phyloP scores from a whole-genome alignment of 1,140 invertebrate species.

The Ooceraea biroi region DNA sequence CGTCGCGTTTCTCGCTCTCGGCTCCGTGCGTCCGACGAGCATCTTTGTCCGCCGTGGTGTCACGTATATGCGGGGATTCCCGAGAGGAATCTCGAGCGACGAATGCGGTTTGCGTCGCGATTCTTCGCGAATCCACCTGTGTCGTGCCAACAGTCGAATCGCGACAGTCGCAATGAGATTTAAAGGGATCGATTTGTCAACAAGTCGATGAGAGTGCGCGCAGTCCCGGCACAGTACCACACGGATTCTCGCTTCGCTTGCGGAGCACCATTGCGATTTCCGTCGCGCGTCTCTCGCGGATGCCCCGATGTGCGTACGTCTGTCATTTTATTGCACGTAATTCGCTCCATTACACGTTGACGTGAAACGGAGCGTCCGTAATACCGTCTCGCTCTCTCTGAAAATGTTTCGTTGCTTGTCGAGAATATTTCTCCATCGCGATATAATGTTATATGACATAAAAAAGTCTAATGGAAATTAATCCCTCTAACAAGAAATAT shows the following conservation, averaged over 20 bases:
- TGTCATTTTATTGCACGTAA: conserved; percentile 5
- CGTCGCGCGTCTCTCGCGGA: conserved; percentile 10
- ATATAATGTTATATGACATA: too few species aligned
- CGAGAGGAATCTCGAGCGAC: background rate
- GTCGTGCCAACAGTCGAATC: conserved; percentile 20
- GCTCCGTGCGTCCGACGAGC: background rate
- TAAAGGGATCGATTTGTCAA: conserved; percentile 78
- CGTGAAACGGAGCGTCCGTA: background rate
- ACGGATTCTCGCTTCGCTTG: conserved; percentile 45
- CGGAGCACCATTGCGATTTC: conserved; percentile 15
- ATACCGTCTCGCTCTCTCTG: background rate
- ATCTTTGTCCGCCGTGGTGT: conserved; percentile 36
- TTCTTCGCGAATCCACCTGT: conserved; percentile 24
- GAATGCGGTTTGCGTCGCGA: background rate
- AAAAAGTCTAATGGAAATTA: conserved; percentile 14
- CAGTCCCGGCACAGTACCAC: background rate
- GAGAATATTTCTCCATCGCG: background rate
- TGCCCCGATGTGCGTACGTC: conserved; percentile 17
- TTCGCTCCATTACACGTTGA: conserved; percentile 29
- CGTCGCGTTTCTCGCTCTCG: background rate
- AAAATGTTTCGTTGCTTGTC: background rate
- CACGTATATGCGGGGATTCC: background rate
- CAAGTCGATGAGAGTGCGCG: conserved; percentile 76
- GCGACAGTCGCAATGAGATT: conserved; percentile 63
- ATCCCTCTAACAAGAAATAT: background rate